A percentile compares a stretch with the other conserved stretches of the same genome.
Evolutionary conservation across 2,113 vertebrate genomes (phyloP).

Genomic region (Enhydra lutris): DNA sequence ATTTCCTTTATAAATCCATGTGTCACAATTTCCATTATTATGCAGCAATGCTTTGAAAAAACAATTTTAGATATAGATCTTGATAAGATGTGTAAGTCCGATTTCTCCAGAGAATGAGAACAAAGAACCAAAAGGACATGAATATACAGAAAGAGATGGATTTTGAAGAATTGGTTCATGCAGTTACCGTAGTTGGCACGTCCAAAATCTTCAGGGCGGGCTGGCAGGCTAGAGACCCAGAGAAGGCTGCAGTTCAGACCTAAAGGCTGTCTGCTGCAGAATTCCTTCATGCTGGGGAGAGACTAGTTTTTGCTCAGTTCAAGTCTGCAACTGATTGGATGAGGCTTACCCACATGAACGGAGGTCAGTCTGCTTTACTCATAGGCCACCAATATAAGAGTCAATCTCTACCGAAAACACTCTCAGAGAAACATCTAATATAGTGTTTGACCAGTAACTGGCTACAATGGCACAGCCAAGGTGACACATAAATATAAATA

Average conservation of each 20-base stretch:
- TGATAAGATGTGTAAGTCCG: background rate
- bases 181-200: background rate
- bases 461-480: background rate
- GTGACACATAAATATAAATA: background rate
- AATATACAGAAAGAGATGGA: background rate
- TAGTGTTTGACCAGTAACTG: background rate
- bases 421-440: background rate
- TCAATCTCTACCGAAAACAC: background rate
- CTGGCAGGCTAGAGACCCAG: background rate
- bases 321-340: background rate
- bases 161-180: background rate
- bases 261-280: background rate
- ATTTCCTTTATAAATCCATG: background rate
- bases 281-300: too few relatives aligned
- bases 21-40: background rate
- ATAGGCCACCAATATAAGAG: background rate
- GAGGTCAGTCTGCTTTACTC: background rate
- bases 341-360: background rate
- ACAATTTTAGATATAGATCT: background rate
- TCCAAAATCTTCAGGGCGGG: background rate
- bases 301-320: background rate
- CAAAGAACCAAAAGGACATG: background rate
- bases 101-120: background rate
- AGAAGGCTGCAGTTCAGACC: background rate
- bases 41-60: background rate